Base-by-base conservation (phyloP, 2,113 vertebrate species). In the Leucopternis melanops region DNA sequence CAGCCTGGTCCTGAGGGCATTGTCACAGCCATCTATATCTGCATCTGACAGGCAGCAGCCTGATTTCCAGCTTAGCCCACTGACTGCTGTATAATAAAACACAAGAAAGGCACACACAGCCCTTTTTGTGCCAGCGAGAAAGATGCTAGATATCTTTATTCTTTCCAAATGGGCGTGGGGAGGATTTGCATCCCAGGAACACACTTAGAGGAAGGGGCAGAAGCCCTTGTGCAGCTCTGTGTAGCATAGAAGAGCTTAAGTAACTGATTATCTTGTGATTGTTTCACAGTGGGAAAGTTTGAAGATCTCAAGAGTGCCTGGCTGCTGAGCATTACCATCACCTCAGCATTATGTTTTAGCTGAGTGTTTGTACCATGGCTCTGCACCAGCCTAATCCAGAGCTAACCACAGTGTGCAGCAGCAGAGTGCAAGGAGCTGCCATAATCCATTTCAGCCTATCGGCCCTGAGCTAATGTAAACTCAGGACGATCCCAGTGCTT, bases 1-100 rank as follows among this genome's bases (percentile, higher is more conserved):
- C 83, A 88, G 92, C 66, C 73, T 52, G 87, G 38, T 81, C 86
- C 86, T 23, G 18, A 42, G 86, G 92, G 80, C 72, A 57, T 5
- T 57, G 61, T 81, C 94, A 93, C 72, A 92, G 80, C 58, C 91
- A 59, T 65, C 92, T 38, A 0, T 23, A 15, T 27, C 86, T 75
- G 65, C 81, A n/a, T 6, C 55, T 87, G 90, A 78, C 92, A 89
- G 95, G 88, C 90, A 93, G 85, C 94, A 90, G 86, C 74, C 92
- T 61, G 34, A 4, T 27, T 58, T 38, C 42, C 92, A 86, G 88
- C 78, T 69, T 7, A 95, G 90, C 82, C 80, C 74, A 1, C 50
- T 49, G 86, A 22, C 83, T 88, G 50, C 1, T 69, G 65, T 72
- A 12, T 26, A 52, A 81, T 47, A 36, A 81, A 80, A 19, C 65